Percentiles rank a stretch among this genome's conserved stretches.
Evolutionary conservation across 2,888 invertebrate species (phyloP).

Genomic region (Smittia sp.): DNA sequence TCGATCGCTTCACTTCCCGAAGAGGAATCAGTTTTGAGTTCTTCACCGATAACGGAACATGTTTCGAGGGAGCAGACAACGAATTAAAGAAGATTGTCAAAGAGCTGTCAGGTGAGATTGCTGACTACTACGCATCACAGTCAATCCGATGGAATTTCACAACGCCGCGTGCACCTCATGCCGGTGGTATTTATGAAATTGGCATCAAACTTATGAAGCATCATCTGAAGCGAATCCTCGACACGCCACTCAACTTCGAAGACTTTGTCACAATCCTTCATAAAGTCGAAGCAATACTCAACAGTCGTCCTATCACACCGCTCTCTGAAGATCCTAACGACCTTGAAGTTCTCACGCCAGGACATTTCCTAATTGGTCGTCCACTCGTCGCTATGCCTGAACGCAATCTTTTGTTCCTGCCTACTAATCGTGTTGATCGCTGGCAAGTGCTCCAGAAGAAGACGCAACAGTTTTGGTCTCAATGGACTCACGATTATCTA

Average conservation of each 20-base stretch:
- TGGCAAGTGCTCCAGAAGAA: constrained; percentile 37
- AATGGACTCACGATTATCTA: constrained; percentile 45
- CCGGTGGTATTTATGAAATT: constrained; percentile 49
- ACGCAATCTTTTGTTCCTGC: constrained; percentile 43
- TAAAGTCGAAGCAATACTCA: constrained; percentile 46
- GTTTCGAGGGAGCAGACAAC: constrained; percentile 46
- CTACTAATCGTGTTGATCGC: constrained; percentile 42
- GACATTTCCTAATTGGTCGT: constrained; percentile 43
- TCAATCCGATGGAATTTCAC: constrained; percentile 48
- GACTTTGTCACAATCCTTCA: constrained; percentile 46
- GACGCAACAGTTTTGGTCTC: constrained; percentile 45
- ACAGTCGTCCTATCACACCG: constrained; percentile 44
- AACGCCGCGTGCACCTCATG: constrained; percentile 47
- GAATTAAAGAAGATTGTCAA: constrained; percentile 40
- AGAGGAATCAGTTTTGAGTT: constrained; percentile 45
- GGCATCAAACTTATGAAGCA: constrained; percentile 47
- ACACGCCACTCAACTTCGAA: constrained; percentile 45
- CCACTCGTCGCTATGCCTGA: constrained; percentile 43
- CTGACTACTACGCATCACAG: constrained; percentile 9
- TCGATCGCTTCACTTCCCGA: constrained; percentile 45
- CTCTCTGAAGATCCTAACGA: constrained; percentile 44
- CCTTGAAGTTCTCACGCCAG: constrained; percentile 43
- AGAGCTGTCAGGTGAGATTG: background rate
- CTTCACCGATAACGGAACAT: constrained; percentile 47
- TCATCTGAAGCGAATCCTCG: constrained; percentile 46